Conservation (phyloP, 2,888 invertebrate genomes). For the Gymnosoma rotundatum region DNA sequence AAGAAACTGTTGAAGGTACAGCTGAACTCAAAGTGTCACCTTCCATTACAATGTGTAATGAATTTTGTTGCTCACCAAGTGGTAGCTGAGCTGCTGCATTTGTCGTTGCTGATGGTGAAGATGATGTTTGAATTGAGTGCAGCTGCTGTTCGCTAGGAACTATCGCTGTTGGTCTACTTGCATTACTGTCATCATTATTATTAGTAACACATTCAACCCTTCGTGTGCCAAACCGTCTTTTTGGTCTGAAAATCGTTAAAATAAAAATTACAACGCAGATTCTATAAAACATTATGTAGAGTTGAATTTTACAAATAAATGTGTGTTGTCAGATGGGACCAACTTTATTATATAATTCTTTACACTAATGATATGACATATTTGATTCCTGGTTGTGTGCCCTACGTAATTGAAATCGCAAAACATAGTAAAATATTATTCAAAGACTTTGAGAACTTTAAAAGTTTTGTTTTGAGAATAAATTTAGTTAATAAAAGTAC, state of each 20-base stretch:
- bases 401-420: too few species aligned
- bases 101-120: slow-evolving; percentile 44
- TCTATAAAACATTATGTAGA: not conserved
- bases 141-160: slow-evolving; percentile 55
- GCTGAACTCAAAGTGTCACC: slow-evolving; percentile 76
- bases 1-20: slow-evolving; percentile 74
- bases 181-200: slow-evolving; percentile 56
- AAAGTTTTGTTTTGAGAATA: too few species aligned
- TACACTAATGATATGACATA: too few species aligned
- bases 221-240: slow-evolving; percentile 80
- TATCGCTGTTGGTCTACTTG: slow-evolving; percentile 46
- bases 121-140: slow-evolving; percentile 59
- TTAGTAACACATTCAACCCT: slow-evolving; percentile 75
- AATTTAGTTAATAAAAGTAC: too few species aligned
- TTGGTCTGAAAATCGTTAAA: slow-evolving; percentile 75
- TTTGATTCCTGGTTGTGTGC: too few species aligned
- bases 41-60: slow-evolving; percentile 79
- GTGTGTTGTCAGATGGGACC: too few species aligned
- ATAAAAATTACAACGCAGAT: not conserved
- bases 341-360: too few species aligned
- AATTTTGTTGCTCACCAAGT: slow-evolving; percentile 74
- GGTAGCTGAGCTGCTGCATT: slow-evolving; percentile 34
- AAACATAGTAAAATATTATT: too few species aligned
- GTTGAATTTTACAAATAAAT: not conserved
- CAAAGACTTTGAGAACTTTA: too few species aligned